phyloP scores from a whole-genome alignment of 2,113 vertebrate genomes.

The Rafetus swinhoei region DNA sequence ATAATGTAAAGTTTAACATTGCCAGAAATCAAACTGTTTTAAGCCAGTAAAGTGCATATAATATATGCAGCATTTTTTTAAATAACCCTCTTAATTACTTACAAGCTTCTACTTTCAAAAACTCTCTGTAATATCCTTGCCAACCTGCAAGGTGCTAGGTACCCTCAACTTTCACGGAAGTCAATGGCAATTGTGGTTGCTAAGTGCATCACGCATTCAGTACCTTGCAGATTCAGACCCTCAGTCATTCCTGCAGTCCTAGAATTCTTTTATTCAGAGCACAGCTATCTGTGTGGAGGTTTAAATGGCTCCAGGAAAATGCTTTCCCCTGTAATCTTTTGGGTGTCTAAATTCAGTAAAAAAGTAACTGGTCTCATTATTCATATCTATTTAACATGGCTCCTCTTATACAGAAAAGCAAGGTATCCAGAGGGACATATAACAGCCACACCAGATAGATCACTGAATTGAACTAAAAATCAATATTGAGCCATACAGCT shows the following conservation, averaged over 20 bases:
- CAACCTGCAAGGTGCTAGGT: not conserved
- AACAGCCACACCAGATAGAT: conserved; percentile 20
- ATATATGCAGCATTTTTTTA: not conserved
- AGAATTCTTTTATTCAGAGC: not conserved
- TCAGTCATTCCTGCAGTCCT: not conserved
- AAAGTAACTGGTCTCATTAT: conserved; percentile 14
- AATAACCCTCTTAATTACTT: conserved; percentile 17
- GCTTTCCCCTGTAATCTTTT: not conserved
- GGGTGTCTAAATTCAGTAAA: conserved; percentile 22
- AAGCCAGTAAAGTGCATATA: not conserved
- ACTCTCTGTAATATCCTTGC: not conserved
- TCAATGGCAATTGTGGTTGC: not conserved
- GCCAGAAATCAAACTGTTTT: not conserved
- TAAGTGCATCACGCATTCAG: rapidly evolving
- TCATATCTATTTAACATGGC: conserved; percentile 33
- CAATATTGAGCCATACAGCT: conserved; percentile 58
- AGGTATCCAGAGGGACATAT: conserved; percentile 38
- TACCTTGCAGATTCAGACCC: not conserved
- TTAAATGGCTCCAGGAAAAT: not conserved
- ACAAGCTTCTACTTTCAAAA: not conserved
- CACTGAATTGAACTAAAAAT: conserved; percentile 62
- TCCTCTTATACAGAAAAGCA: not conserved
- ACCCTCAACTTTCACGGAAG: not conserved
- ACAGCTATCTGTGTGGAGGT: not conserved
- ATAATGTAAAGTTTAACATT: not conserved